Base-by-base conservation (phyloP, 2,113 vertebrate species). In the Eulacestoma nigropectus region DNA sequence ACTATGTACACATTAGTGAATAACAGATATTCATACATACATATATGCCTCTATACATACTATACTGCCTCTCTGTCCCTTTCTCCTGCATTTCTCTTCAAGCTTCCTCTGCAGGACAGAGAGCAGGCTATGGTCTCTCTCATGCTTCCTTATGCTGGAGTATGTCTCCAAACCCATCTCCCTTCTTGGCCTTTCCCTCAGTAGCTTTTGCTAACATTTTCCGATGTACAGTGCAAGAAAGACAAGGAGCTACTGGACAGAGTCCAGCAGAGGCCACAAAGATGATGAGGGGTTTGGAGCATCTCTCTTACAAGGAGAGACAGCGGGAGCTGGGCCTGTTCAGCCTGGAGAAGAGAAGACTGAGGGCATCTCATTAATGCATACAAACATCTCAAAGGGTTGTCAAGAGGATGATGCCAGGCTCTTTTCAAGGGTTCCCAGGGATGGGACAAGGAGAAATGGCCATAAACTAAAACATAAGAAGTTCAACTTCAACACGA, bases 401-500 rank as follows among this genome's bases (percentile, higher is more conserved):
- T 29, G 13, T 2, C 42, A 42, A 29, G 16, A 37, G 41, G 10
- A 33, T 16, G 35, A 32, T 56, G 56, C 49, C 64, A 90, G 41
- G 13, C 32, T 56, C 80, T 44, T 37, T 8, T 12, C 49, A 56
- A 21, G 7, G 14, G 56, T 20, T 13, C 35, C 32, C 32, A 56
- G 22, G 5, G 19, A 41, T 7, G 6, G 26, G 17, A 83, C 10
- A 14, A 68, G 25, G 7, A 62, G 47, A 14, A 76, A 16, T 1
- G 14, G 22, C 18, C 49, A 83, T 16, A 2, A 69, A 76, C 12
- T 56, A 42, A 69, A 42, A 29, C 8, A 4, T 7, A 49, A 26
- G 5, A 13, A 32, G 7, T 20, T 62, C 18, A 18, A 49, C 1
- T 68, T 41, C 26, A 77, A 35, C 41, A 49, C 0, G 0, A 83